These are phyloP conservation scores for Schizopygopsis malacanthus DNA, from an alignment of 2,797 vertebrate genomes.

Conservation along the genomic window DNA sequence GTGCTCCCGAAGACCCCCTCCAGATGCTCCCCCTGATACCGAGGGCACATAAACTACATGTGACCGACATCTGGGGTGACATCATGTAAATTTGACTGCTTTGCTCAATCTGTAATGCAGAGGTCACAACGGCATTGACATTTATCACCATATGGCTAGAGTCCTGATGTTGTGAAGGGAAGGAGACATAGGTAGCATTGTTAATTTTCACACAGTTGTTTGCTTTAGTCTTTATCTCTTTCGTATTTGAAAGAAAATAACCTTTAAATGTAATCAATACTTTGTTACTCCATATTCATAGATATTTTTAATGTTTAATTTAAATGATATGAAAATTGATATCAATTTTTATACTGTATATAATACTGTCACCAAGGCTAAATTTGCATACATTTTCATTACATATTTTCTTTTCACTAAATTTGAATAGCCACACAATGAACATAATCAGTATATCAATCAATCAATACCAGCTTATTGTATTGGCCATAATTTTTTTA, in stretches of 20 bases:
- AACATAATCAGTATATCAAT: neutral
- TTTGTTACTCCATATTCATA: neutral
- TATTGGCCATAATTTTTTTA: neutral
- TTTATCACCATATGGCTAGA: conserved; percentile 61
- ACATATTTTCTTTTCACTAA: neutral
- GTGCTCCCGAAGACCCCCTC: conserved; percentile 48
- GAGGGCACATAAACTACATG: conserved; percentile 49
- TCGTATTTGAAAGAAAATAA: neutral
- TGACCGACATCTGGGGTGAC: conserved; percentile 63
- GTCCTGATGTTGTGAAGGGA: conserved; percentile 47
- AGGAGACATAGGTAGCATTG: conserved; percentile 33
- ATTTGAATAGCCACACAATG: neutral
- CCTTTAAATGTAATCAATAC: neutral
- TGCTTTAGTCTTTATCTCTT: neutral
- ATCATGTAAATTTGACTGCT: conserved; percentile 64
- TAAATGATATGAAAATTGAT: neutral
- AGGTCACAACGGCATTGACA: conserved; percentile 58
- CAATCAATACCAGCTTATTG: neutral
- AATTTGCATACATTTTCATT: neutral
- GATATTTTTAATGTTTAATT: neutral
- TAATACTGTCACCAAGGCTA: neutral
- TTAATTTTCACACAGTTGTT: conserved; percentile 8
- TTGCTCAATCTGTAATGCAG: conserved; percentile 58
- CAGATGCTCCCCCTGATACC: conserved; percentile 59
- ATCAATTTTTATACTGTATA: neutral